Evolutionary conservation across 2,113 vertebrate genomes (phyloP), one percentile per base, ranked within the genome.

Genomic region (Chinchilla lanigera): DNA sequence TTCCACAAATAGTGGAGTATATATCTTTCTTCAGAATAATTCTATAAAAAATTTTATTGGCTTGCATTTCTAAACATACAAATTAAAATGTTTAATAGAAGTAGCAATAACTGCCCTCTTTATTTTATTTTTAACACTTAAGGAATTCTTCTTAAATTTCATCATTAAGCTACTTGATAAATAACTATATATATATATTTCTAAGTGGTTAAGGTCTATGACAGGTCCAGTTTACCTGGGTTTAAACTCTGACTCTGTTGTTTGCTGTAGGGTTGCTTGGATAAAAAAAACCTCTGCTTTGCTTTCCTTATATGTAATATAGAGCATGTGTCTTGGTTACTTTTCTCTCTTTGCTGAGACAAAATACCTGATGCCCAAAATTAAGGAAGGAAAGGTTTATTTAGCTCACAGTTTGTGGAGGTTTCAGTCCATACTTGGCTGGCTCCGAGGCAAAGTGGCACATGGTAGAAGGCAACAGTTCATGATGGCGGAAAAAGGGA

Each of bases 11-110:
- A 44, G 50, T 84, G 60, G 50, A 61, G 33, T 47, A 92, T 54
- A 30, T 63, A 35, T 95, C 28, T 86, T 95, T n/a, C 26, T 87
- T 95, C 93, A 41, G 7, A 88, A 41, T 88, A 95, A 93, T 71
- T 96, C 19, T 77, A 44, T 26, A 7, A 89, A 86, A 92, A 56
- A 4, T 56, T 56, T 90, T 81, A 83, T 92, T 95, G 81, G 28
- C 50, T 90, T 95, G 33, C 16, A 77, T 82, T 96, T 75, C 20
- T 93, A 78, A 81, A 85, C 22, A 54, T 92, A 73, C 7, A n/a
- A 13, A 50, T 13, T 83, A 60, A 85, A 87, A 73, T 87, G 7
- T 63, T 94, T 38, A 92, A n/a, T 38, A 81, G n/a, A 92, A 80
- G 38, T 60, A 95, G 28, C 5, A 75, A 60, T 69, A 87, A 5